Evolutionary conservation across 1,140 invertebrate genomes (phyloP).

Genomic region (Lasioglossum baleicum): DNA sequence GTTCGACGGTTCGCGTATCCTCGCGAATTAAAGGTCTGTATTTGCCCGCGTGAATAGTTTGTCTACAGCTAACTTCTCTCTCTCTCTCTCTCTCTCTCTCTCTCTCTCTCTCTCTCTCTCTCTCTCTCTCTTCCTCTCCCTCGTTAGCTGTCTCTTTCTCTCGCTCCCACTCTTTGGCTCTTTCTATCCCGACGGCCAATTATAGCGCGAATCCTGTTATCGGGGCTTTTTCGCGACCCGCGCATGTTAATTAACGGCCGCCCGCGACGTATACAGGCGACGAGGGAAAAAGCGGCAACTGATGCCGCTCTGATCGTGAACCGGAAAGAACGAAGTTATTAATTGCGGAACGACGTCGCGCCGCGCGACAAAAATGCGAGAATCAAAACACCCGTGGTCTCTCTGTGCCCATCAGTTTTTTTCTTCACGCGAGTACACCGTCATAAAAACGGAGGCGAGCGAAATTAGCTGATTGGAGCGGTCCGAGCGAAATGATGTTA

Average conservation of each 20-base stretch:
- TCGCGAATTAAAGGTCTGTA: conserved; percentile 1
- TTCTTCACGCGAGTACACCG: not conserved
- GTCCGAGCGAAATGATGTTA: too few species aligned
- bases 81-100: too few species aligned
- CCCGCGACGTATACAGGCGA: not conserved
- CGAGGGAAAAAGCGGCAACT: not conserved
- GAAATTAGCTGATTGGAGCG: too few species aligned
- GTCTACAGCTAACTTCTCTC: not conserved
- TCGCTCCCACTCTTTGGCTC: too few species aligned
- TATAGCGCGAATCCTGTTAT: not conserved
- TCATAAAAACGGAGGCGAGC: too few species aligned
- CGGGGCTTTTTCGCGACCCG: not conserved
- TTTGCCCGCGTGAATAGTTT: not conserved
- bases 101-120: too few species aligned
- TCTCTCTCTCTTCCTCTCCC: too few species aligned
- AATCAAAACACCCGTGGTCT: not conserved
- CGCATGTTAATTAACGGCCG: conserved; percentile 4
- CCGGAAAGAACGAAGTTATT: conserved; percentile 6
- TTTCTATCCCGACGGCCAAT: not conserved
- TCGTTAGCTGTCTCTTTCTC: too few species aligned
- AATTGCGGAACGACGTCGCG: not conserved
- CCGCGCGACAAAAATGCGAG: not conserved
- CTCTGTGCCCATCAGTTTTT: not conserved
- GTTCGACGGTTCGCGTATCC: conserved; percentile 19
- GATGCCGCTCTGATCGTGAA: not conserved